Evolutionary conservation across 2,797 vertebrate genomes (phyloP), one percentile per base, ranked within the genome.

Genomic region (Hydrophis major): DNA sequence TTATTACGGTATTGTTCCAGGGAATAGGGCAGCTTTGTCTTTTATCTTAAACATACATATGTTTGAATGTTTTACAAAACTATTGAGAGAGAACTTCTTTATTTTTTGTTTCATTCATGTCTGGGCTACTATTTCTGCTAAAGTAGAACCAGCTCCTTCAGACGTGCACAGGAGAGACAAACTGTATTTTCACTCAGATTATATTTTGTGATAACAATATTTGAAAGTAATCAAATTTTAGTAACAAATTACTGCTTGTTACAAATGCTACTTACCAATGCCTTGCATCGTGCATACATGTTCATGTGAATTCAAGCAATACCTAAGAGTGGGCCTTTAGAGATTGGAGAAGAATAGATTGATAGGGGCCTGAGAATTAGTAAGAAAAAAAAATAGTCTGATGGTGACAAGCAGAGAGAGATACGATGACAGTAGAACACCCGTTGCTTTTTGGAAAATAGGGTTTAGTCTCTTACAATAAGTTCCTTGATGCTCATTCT

Each of bases 41-140:
- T 95, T 95, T 89, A 92, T 95, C 18, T 69, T 94, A 74, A 83
- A 83, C 37, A 25, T 83, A 47, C 25, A 42, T 0, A 0, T 94
- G 95, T 90, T 87, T 94, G 87, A 90, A 56, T 95, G 69, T 94
- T 94, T 96, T 96, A 92, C 55, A 94, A 93, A 96, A 91, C 86
- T 93, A 74, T 95, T 93, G 93, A 32, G 91, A 96, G 4, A 87
- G 32, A 61, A 53, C 32, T 47, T 27, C 27, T 22, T 74, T 60
- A 32, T 74, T 91, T 93, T n/a, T 91, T 27, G 92, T 94, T 93
- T 94, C 57, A 91, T 95, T 96, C 47, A 69, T 89, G 28, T 88
- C 28, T 0, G 3, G 59, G 61, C 93, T 90, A 28, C 42, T 92
- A 88, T 12, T 95, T 95, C 93, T 18, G 0, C 59, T 95, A 66